Conservation (phyloP, 2,797 vertebrate species). For the Odontamblyopus lacepedii region DNA sequence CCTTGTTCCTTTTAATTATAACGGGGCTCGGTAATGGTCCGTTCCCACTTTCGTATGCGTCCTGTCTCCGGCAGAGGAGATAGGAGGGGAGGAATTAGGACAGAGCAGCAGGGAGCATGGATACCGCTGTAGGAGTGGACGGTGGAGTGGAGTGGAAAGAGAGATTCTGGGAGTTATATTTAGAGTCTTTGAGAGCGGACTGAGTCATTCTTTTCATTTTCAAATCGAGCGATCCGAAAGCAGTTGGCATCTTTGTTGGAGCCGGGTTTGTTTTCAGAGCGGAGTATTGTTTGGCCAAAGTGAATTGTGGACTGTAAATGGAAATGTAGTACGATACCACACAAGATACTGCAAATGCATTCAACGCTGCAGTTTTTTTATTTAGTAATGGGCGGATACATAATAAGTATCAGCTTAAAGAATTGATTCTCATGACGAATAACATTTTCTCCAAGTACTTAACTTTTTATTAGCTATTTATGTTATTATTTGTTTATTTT, state of each 20-base stretch:
- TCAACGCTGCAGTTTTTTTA: no score
- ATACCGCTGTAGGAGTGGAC: conserved; percentile 6
- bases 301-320: no score
- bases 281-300: no score
- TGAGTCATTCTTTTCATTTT: not conserved
- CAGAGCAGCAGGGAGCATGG: conserved; percentile 15
- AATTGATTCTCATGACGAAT: no score
- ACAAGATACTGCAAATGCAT: no score
- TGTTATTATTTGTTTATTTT: no score
- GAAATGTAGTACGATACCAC: no score
- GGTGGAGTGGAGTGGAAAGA: conserved; percentile 11
- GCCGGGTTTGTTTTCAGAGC: not conserved
- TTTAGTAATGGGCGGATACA: no score
- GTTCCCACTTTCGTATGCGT: conserved; percentile 32
- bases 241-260: not conserved
- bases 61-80: conserved; percentile 32
- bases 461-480: no score
- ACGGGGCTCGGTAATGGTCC: conserved; percentile 26
- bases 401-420: no score
- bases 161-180: not conserved
- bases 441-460: no score
- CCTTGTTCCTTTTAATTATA: conserved; percentile 40
- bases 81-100: conserved; percentile 30
- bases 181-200: not conserved
- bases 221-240: not conserved